A percentile compares a stretch with the other conserved stretches of the same genome.
Conservation (phyloP, 2,888 invertebrate genomes). For the Dione vanillae region DNA sequence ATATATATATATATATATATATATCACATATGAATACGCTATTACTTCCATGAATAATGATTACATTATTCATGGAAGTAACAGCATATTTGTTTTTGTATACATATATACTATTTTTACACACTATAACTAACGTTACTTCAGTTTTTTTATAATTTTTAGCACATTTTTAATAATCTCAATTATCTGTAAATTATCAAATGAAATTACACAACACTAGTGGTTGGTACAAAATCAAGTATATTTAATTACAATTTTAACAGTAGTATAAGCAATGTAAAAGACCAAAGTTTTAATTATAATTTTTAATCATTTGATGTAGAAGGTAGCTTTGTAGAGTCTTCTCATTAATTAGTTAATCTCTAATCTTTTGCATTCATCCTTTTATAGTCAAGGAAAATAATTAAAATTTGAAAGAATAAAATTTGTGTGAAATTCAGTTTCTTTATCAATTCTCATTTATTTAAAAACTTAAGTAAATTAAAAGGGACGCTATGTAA, state of each 20-base stretch:
- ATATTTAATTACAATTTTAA: neutral
- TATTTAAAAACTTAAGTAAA: neutral
- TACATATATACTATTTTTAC: too few relatives aligned
- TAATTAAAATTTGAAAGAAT: slow-evolving; percentile 28
- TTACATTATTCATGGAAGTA: too few relatives aligned
- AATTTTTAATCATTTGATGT: slow-evolving; percentile 4
- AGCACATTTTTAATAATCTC: too few relatives aligned
- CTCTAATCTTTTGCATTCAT: slow-evolving; percentile 23
- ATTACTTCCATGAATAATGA: too few relatives aligned
- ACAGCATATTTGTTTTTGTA: too few relatives aligned
- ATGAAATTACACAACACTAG: neutral
- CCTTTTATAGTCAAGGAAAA: slow-evolving; percentile 23
- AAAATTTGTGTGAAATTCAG: slow-evolving; percentile 19
- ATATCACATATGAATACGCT: too few relatives aligned
- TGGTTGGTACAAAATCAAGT: too few relatives aligned
- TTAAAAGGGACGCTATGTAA: neutral
- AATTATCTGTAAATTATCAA: too few relatives aligned
- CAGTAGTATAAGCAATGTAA: too few relatives aligned
- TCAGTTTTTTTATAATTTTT: too few relatives aligned
- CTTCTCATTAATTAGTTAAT: slow-evolving; percentile 2
- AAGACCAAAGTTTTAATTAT: neutral
- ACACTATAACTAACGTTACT: too few relatives aligned
- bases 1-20: too few relatives aligned
- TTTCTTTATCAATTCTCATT: neutral
- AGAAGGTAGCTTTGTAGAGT: neutral